A percentile compares a stretch with the other conserved stretches of the same genome.
Conservation (phyloP, 2,888 invertebrate species). For the Spisula subtruncata region DNA sequence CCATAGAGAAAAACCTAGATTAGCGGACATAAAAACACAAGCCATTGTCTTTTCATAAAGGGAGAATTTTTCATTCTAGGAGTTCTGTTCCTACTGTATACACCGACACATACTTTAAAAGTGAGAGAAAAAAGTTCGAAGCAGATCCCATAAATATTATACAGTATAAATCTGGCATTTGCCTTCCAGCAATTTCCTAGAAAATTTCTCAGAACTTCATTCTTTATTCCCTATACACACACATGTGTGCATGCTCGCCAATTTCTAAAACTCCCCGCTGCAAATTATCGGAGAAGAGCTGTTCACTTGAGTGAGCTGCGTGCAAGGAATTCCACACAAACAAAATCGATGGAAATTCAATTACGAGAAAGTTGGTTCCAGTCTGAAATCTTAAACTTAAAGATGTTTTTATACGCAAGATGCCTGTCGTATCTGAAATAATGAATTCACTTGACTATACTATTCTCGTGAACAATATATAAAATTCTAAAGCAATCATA, state of each 20-base stretch:
- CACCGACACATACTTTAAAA: background rate
- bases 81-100: too few species aligned
- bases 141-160: background rate
- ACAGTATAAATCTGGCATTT: conserved; percentile 15
- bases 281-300: conserved; percentile 14
- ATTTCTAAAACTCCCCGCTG: conserved; percentile 28
- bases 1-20: too few species aligned
- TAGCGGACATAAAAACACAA: too few species aligned
- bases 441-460: background rate
- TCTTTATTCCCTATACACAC: conserved; percentile 1
- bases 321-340: conserved; percentile 11
- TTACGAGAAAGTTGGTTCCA: background rate
- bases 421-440: background rate
- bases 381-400: conserved; percentile 10
- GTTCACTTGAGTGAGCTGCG: conserved; percentile 6
- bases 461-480: background rate
- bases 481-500: background rate
- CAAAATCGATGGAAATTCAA: conserved; percentile 51
- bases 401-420: background rate
- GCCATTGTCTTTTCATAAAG: too few species aligned
- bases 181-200: conserved; percentile 5
- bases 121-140: background rate
- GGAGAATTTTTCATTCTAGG: too few species aligned
- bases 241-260: conserved; percentile 1
- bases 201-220: background rate